Conservation (phyloP, 2,113 vertebrate genomes). For the Archilochus colubris region DNA sequence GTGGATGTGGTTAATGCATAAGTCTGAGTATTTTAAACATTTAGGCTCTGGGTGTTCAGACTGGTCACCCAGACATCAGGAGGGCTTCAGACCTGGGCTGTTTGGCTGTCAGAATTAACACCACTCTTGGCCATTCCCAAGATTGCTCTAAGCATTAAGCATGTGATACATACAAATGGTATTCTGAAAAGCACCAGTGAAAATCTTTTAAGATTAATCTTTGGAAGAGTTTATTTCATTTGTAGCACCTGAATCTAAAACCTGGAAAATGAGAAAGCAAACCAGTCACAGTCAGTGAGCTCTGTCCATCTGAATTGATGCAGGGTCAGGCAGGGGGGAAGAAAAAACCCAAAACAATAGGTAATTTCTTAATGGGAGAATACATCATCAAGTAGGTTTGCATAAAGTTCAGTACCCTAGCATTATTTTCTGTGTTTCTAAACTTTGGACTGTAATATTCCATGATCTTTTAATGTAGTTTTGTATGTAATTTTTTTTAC, state of each 20-base stretch:
- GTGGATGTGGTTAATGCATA: not conserved
- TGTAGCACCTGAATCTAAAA: not conserved
- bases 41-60: not conserved
- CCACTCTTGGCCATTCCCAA: not conserved
- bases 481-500: not conserved
- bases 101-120: not conserved
- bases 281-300: not conserved
- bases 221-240: not conserved
- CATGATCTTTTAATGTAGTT: not conserved
- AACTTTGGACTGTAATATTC: not conserved
- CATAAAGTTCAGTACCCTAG: not conserved
- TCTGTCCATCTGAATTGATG: not conserved
- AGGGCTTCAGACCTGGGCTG: not conserved
- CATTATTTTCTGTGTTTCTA: not conserved
- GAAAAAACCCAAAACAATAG: not conserved
- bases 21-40: not conserved
- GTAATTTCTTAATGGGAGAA: not conserved
- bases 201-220: slow-evolving; percentile 24
- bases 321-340: not conserved
- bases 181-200: not conserved
- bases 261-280: not conserved
- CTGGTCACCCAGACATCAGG: not conserved
- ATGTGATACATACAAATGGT: not conserved
- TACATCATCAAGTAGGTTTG: not conserved
- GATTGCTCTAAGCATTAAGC: not conserved